Base-by-base conservation (phyloP, 1,140 invertebrate species). In the Semibalanus balanoides region DNA sequence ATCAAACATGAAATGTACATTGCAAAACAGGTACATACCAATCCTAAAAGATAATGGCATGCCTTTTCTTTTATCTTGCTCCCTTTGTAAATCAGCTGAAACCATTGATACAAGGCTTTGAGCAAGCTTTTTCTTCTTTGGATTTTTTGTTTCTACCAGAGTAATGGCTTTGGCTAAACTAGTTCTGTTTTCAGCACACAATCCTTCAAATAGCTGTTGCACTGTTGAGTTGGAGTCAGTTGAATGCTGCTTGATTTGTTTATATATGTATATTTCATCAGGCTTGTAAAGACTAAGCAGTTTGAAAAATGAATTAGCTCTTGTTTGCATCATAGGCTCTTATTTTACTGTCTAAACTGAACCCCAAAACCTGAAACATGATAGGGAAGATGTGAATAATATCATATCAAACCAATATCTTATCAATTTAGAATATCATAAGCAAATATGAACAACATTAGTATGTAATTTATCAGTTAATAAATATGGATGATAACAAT, bases 11-110 rank as follows among this genome's bases (percentile, higher is more conserved):
- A 73, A 31, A 31, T 22, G 19, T 25, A 73, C 35, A 31, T 70
- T 76, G n/a, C n/a, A n/a, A n/a, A n/a, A n/a, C n/a, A n/a, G n/a
- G n/a, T 78, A 75, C 22, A 74, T 79, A 85, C 85, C 86, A 77
- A 88, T 83, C 79, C 87, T 81, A 81, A 88, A 86, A 64, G 84
- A 83, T 79, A 80, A 77, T 9, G 80, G 75, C 75, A 81, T 79
- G 73, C 79, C 75, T 75, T 81, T 78, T 76, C 30, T 43, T 28
- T 17, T 17, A 29, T 76, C 73, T 64, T 76, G 43, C 43, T 43
- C 30, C 31, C 77, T 40, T 19, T 64, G 51, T 30, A 78, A 77
- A 35, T 79, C 76, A 22, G 74, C 35, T 35, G 78, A 70, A 14
- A 79, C 77, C 64, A 71, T 35, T 74, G 75, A 74, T 29, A 79